Percentiles rank a stretch among this genome's conserved stretches.
These are phyloP conservation scores for Ophiodon elongatus DNA, from an alignment of 2,113 vertebrate genomes.

Conservation along the genomic window DNA sequence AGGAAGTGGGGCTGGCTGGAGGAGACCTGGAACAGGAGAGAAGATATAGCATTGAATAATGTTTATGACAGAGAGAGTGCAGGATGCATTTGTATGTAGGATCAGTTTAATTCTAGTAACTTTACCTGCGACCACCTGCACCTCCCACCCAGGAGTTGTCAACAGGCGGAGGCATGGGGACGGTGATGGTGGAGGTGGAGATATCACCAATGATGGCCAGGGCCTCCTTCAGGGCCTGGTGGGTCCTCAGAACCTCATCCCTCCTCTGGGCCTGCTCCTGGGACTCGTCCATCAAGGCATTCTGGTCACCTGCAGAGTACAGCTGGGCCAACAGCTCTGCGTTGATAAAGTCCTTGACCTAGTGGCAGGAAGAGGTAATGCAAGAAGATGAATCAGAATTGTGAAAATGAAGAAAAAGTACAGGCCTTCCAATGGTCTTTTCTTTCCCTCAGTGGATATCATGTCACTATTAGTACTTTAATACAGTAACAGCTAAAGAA, in stretches of 20 bases:
- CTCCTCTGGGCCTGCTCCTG: slow-evolving; percentile 92
- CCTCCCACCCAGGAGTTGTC: slow-evolving; percentile 90
- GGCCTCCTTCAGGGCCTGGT: slow-evolving; percentile 93
- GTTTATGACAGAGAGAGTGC: neutral
- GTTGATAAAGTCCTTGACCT: slow-evolving; percentile 99
- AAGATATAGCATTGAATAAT: neutral
- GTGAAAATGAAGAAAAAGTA: neutral
- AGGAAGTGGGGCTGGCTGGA: slow-evolving; percentile 88
- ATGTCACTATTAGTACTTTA: neutral
- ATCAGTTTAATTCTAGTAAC: neutral
- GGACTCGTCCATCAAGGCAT: slow-evolving; percentile 95
- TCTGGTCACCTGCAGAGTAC: slow-evolving; percentile 96
- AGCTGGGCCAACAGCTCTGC: slow-evolving; percentile 94
- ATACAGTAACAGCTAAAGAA: neutral
- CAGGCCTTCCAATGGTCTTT: neutral
- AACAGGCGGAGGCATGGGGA: slow-evolving; percentile 91
- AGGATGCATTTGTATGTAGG: neutral
- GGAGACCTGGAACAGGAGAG: slow-evolving; percentile 86
- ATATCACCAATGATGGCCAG: slow-evolving; percentile 93
- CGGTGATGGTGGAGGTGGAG: slow-evolving; percentile 90
- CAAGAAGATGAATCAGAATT: neutral
- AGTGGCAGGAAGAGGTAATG: slow-evolving; percentile 22
- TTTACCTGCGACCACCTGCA: slow-evolving; percentile 67
- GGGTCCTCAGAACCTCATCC: slow-evolving; percentile 92
- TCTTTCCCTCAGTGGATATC: neutral